Evolutionary conservation across 2,113 vertebrate species (phyloP).

Genomic region (Odocoileus virginianus): DNA sequence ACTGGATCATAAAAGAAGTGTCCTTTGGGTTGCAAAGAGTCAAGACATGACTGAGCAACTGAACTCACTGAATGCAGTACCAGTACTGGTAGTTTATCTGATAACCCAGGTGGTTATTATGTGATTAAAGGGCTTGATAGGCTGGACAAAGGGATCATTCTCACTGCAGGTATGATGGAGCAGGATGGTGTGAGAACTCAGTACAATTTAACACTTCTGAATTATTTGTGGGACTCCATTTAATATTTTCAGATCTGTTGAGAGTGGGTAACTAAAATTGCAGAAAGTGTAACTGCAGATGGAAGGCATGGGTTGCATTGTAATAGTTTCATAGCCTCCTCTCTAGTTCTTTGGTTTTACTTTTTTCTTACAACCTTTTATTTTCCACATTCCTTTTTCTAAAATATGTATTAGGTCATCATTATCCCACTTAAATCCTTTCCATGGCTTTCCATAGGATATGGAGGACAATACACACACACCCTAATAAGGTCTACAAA

Average conservation of each 20-base stretch:
- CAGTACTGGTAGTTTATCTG: neutral
- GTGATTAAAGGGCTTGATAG: neutral
- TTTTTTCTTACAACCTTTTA: neutral
- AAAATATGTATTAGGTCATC: neutral
- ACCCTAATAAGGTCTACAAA: neutral
- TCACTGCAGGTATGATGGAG: neutral
- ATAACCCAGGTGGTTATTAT: neutral
- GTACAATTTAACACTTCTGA: neutral
- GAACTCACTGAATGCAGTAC: neutral
- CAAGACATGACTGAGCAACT: neutral
- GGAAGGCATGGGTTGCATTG: neutral
- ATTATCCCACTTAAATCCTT: neutral
- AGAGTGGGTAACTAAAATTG: neutral
- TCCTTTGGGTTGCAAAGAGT: neutral
- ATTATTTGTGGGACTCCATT: neutral
- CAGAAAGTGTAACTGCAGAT: neutral
- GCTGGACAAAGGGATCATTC: neutral
- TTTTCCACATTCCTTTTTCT: neutral
- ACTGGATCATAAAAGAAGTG: fast-evolving
- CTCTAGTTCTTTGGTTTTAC: neutral
- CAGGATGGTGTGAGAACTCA: neutral
- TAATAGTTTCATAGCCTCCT: neutral
- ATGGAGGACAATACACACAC: neutral
- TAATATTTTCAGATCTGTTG: neutral
- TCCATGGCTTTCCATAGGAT: neutral